phyloP scores from a whole-genome alignment of 2,888 invertebrate species.

The Phengaris arion region DNA sequence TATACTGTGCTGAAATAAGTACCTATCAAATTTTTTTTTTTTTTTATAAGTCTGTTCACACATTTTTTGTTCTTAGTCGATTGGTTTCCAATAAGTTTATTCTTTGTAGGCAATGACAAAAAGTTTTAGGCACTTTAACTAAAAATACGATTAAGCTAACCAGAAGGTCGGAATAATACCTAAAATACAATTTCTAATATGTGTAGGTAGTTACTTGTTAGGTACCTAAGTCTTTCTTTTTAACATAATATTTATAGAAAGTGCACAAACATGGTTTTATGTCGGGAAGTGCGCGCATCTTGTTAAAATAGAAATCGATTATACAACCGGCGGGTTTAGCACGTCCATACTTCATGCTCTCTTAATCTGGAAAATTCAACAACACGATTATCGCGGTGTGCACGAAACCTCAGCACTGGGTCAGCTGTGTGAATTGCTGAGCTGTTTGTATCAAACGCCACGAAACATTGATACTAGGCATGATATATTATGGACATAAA shows the following conservation, averaged over 20 bases:
- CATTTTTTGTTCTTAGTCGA: no score
- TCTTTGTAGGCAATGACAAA: no score
- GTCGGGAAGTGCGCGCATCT: constrained; percentile 21
- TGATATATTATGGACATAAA: no score
- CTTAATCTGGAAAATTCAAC: constrained; percentile 41
- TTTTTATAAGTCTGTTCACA: not conserved
- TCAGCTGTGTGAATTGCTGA: not conserved
- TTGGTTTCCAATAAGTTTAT: no score
- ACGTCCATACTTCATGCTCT: constrained; percentile 44
- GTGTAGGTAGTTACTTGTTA: no score
- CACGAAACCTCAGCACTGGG: constrained; percentile 21
- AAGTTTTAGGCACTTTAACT: no score
- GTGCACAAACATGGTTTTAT: constrained; percentile 23
- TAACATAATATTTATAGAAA: constrained; percentile 20
- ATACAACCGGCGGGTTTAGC: constrained; percentile 35
- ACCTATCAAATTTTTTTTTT: not conserved
- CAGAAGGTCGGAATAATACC: no score
- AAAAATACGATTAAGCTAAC: no score
- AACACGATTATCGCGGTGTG: constrained; percentile 31
- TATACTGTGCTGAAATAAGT: not conserved
- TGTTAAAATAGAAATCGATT: constrained; percentile 40
- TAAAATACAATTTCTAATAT: no score
- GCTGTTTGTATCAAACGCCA: constrained; percentile 15
- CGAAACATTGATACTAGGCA: not conserved
- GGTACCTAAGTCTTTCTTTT: not conserved